A percentile compares a stretch with the other conserved stretches of the same genome.
Conservation (phyloP, 2,888 invertebrate genomes). For the Limnephilus lunatus region DNA sequence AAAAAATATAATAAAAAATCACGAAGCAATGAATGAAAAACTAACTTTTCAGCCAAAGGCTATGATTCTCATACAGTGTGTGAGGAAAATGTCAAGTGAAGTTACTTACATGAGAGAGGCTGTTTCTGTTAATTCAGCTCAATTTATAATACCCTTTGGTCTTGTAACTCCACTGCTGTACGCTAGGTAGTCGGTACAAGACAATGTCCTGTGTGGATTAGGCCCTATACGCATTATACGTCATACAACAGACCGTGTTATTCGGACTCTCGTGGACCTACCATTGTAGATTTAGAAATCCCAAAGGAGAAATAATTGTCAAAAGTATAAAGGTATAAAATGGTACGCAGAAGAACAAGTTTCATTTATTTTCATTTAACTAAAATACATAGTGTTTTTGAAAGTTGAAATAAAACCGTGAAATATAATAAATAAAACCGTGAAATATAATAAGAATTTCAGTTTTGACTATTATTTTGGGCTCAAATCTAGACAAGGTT, state of each 20-base stretch:
- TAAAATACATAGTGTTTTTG: not conserved
- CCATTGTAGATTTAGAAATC: not conserved
- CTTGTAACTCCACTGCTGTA: not conserved
- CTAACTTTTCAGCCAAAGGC: not conserved
- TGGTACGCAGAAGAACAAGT: not conserved
- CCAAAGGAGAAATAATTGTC: not conserved
- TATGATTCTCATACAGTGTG: not conserved
- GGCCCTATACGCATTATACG: not conserved
- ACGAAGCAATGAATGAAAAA: not conserved
- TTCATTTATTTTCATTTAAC: not conserved
- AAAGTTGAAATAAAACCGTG: not conserved
- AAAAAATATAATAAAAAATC: not conserved
- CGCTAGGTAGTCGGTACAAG: not conserved
- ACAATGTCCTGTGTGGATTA: not conserved
- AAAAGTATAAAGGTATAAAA: not conserved
- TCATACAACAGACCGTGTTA: not conserved
- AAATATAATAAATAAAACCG: not conserved
- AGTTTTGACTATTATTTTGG: not conserved
- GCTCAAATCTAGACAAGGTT: not conserved
- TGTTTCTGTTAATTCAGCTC: not conserved
- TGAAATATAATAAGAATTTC: not conserved
- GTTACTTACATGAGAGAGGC: not conserved
- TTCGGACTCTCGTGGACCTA: not conserved
- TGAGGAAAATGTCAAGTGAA: not conserved
- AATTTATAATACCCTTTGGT: slow-evolving; percentile 13